Base-by-base conservation (phyloP, 2,888 invertebrate species). In the Labia minor region DNA sequence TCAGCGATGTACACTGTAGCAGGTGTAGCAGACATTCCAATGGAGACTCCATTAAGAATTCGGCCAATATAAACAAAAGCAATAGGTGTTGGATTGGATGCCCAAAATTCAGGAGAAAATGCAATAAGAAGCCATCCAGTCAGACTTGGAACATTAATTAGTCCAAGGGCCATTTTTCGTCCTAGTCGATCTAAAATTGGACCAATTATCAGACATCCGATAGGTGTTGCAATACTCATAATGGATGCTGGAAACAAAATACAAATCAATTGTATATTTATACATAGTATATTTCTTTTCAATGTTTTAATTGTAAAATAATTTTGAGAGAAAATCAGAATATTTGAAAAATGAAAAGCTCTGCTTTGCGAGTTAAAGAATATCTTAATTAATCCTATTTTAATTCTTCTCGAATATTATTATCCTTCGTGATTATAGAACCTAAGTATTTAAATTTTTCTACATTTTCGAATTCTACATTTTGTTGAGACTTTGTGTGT, bases 1-100 rank as follows among this genome's bases (percentile, higher is more conserved):
- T 84, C 84, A 0, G 82, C 81, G 70, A 81, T 78, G 71, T 84
- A 84, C 19, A 83, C 80, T 0, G 82, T 79, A 0, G 83, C 79
- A 0, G 83, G 82, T 11, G 80, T 78, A 62, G 82, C 80, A 1
- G 81, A 79, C 66, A 83, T 73, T 0, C 84, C 84, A 1, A 80
- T 79, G 0, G 81, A 78, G 11, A 81, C 70, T n/a, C 82, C 83
- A 0, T 78, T 74, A 1, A 83, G 70, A 6, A 74, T 66, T 19
- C 74, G 69, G 0, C 74, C 75, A 0, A 69, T 65, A 64, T 72
- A 72, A 16, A 75, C 66, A 37, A 69, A 71, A 1, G 68, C 37
- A 33, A 73, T 64, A 20, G 68, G 68, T 1, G 68, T 73, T 61
- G 71, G 64, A n/a, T 62, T 37, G 0, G 8, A 16, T n/a, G 26